phyloP scores from a whole-genome alignment of 2,113 vertebrate genomes.

The Apaloderma vittatum region DNA sequence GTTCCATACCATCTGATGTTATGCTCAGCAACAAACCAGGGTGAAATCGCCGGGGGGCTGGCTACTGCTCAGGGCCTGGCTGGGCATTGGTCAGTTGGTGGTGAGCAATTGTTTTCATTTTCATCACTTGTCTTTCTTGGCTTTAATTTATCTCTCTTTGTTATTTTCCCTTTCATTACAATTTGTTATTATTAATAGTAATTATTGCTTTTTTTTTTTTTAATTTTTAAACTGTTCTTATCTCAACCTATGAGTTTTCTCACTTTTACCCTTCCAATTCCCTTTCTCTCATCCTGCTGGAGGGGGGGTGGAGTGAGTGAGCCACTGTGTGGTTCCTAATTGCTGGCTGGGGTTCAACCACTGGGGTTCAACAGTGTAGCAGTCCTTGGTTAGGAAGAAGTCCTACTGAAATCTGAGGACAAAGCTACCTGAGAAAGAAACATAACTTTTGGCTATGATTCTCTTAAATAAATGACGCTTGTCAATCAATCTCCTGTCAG shows the following conservation, averaged over 20 bases:
- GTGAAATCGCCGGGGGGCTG: fast-evolving
- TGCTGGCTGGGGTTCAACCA: background rate
- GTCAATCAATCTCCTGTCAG: background rate
- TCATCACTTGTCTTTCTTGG: background rate
- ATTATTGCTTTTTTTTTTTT: background rate
- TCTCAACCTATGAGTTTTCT: background rate
- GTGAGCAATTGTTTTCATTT: background rate
- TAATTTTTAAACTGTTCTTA: background rate
- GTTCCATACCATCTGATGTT: background rate
- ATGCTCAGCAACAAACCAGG: background rate
- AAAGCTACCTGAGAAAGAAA: background rate
- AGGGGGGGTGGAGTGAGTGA: background rate
- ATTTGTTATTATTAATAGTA: background rate
- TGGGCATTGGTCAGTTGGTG: background rate
- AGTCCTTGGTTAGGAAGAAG: background rate
- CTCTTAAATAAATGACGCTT: background rate
- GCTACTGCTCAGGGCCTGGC: background rate
- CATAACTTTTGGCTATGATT: background rate
- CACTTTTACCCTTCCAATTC: background rate
- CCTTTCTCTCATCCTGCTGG: background rate
- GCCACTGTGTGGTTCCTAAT: fast-evolving
- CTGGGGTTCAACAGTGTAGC: background rate
- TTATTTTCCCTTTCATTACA: background rate
- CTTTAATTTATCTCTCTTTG: background rate
- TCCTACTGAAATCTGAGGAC: background rate